These are phyloP conservation scores for Salvelinus namaycush DNA, from an alignment of 2,113 vertebrate genomes.

Conservation along the genomic window DNA sequence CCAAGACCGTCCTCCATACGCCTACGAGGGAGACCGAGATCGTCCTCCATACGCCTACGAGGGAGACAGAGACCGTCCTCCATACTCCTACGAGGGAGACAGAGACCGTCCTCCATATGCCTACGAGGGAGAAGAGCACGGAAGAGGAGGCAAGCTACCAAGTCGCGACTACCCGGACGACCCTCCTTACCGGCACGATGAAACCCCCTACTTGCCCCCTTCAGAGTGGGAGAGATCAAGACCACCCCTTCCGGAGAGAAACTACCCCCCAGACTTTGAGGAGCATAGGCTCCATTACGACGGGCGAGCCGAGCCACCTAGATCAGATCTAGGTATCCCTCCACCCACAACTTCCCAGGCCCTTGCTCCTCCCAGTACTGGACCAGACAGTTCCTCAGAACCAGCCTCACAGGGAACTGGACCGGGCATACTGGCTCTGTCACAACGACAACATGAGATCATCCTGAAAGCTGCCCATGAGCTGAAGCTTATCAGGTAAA, in stretches of 20 bases:
- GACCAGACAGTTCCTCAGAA: slow-evolving; percentile 77
- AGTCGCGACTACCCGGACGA: slow-evolving; percentile 86
- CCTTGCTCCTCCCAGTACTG: slow-evolving; percentile 54
- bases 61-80: too few species aligned
- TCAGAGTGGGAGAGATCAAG: slow-evolving; percentile 83
- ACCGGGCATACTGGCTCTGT: slow-evolving; percentile 89
- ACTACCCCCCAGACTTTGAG: slow-evolving; percentile 56
- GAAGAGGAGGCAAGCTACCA: slow-evolving; percentile 80
- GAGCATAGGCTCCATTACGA: slow-evolving; percentile 74
- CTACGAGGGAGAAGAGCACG: slow-evolving; percentile 80
- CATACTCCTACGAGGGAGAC: too few species aligned
- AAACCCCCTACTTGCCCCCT: slow-evolving; percentile 75
- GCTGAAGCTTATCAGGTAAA: slow-evolving; percentile 95
- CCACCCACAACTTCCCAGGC: slow-evolving; percentile 14
- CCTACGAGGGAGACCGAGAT: too few species aligned
- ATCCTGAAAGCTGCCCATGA: slow-evolving; percentile 99
- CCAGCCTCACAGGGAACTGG: slow-evolving; percentile 59
- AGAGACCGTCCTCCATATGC: slow-evolving; percentile 49
- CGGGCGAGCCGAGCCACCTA: slow-evolving; percentile 61
- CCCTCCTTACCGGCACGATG: slow-evolving; percentile 75
- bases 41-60: too few species aligned
- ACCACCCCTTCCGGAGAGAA: slow-evolving; percentile 59
- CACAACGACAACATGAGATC: slow-evolving; percentile 97
- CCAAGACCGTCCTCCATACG: slow-evolving; percentile 42
- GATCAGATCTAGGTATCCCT: slow-evolving; percentile 37